phyloP scores from a whole-genome alignment of 1,140 invertebrate genomes.

The Eriosoma lanigerum region DNA sequence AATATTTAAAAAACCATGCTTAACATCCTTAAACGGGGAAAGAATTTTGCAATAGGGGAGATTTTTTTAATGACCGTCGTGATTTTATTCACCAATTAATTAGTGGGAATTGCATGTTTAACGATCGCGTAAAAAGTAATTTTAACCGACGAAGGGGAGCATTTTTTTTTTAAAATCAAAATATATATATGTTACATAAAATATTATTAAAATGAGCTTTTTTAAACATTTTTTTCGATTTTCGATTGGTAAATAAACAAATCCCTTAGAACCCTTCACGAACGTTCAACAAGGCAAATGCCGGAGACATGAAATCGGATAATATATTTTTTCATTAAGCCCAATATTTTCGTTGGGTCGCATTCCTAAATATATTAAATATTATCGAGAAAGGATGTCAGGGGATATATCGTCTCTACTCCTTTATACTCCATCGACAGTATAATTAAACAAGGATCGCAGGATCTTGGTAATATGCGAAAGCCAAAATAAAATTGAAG shows the following conservation, averaged over 20 bases:
- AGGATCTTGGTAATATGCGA: not conserved
- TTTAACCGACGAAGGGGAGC: slow-evolving; percentile 6
- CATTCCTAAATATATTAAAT: slow-evolving; percentile 52
- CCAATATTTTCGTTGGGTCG: slow-evolving; percentile 49
- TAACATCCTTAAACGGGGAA: slow-evolving; percentile 14
- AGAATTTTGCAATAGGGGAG: slow-evolving; percentile 30
- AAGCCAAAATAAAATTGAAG: not conserved
- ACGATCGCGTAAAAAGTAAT: slow-evolving; percentile 41
- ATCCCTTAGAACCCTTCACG: slow-evolving; percentile 21
- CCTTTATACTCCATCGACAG: not conserved
- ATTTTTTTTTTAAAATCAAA: slow-evolving; percentile 1
- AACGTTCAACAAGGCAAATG: not conserved
- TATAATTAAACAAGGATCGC: slow-evolving; percentile 17
- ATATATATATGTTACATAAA: not conserved
- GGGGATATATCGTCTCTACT: not conserved
- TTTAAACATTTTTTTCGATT: slow-evolving; percentile 20
- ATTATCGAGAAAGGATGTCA: slow-evolving; percentile 23
- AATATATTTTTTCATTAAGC: slow-evolving; percentile 50
- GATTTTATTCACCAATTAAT: slow-evolving; percentile 44
- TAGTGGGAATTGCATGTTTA: slow-evolving; percentile 17
- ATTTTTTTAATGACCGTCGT: slow-evolving; percentile 39
- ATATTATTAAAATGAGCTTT: slow-evolving; percentile 25
- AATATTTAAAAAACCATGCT: not conserved
- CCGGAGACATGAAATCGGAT: slow-evolving; percentile 19
- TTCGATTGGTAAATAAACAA: slow-evolving; percentile 34